These are phyloP conservation scores for Emmelina monodactyla DNA, from an alignment of 2,888 invertebrate species.

Conservation along the genomic window DNA sequence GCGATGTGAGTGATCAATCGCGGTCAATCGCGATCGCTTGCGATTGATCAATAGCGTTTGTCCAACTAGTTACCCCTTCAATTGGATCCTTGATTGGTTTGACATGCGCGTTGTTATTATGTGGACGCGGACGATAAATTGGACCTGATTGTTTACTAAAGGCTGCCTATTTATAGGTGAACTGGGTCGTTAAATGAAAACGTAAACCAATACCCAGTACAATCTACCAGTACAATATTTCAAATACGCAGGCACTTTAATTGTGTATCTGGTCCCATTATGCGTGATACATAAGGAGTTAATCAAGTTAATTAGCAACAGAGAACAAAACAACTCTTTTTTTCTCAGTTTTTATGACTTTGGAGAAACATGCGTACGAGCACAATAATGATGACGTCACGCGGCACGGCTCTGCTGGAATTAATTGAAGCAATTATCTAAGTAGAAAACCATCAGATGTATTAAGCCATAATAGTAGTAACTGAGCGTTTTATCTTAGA, in stretches of 20 bases:
- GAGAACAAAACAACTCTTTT: too few relatives aligned
- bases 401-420: constrained; percentile 41
- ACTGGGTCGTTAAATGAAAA: neutral
- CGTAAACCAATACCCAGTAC: neutral
- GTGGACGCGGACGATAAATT: constrained; percentile 40
- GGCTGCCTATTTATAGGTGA: constrained; percentile 20
- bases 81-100: constrained; percentile 61
- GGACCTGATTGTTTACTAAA: constrained; percentile 50
- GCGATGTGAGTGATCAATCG: constrained; percentile 40
- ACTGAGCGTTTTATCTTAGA: too few relatives aligned
- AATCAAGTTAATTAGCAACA: too few relatives aligned
- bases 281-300: too few relatives aligned
- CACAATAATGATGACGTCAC: constrained; percentile 44
- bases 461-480: constrained; percentile 42
- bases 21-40: constrained; percentile 27
- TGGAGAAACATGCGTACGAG: constrained; percentile 43
- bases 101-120: constrained; percentile 53
- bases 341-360: neutral
- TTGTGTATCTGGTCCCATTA: too few relatives aligned
- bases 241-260: too few relatives aligned
- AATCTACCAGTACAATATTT: too few relatives aligned
- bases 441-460: constrained; percentile 52
- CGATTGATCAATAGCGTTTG: constrained; percentile 54
- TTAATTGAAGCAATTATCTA: constrained; percentile 57
- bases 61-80: constrained; percentile 62